Percentiles rank a stretch among this genome's conserved stretches.
Conservation (phyloP, 2,113 vertebrate genomes). For the Oryctolagus cuniculus region DNA sequence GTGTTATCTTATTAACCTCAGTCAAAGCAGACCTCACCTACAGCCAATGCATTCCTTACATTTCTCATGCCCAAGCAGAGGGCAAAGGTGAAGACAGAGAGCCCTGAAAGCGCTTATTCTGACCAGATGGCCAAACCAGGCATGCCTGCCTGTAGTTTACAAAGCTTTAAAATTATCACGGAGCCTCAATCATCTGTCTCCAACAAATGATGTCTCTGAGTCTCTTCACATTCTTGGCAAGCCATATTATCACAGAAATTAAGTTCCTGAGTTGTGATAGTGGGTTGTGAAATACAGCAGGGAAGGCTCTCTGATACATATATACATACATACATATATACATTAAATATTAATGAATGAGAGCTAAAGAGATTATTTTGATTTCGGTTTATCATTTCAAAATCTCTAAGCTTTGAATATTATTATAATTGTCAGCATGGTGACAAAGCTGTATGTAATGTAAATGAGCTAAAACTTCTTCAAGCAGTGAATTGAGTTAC, state of each 20-base stretch:
- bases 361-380: not conserved
- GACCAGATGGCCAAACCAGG: conserved; percentile 43
- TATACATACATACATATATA: too few relatives aligned
- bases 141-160: conserved; percentile 32
- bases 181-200: not conserved
- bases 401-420: conserved; percentile 3
- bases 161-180: conserved; percentile 44
- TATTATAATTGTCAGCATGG: not conserved
- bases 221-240: conserved; percentile 66
- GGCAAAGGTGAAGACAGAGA: conserved; percentile 75
- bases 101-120: conserved; percentile 55
- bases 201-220: conserved; percentile 62
- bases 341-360: not conserved
- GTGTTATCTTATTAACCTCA: conserved; percentile 70
- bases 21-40: conserved; percentile 60
- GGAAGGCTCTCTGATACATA: not conserved
- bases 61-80: conserved; percentile 80
- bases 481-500: not conserved
- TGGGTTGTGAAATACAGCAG: conserved; percentile 7
- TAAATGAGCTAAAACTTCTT: not conserved
- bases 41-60: conserved; percentile 83
- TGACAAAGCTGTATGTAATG: not conserved
- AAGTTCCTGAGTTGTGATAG: conserved; percentile 44
- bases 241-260: conserved; percentile 37
- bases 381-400: conserved; percentile 32